Conservation (phyloP, 2,797 vertebrate species). For the Syngnathus acus region DNA sequence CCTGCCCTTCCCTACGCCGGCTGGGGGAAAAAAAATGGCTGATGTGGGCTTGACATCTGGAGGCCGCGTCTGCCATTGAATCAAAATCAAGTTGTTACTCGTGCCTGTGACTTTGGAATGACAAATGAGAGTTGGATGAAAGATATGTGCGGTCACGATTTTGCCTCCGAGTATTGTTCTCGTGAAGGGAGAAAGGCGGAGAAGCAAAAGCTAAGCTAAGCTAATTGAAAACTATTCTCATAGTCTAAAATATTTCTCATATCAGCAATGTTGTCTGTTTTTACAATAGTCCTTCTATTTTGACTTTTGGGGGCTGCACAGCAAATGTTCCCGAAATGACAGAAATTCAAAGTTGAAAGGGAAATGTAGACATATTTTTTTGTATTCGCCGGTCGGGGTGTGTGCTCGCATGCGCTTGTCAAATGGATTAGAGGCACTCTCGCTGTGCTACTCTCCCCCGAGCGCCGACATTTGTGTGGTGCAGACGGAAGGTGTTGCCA, state of each 20-base stretch:
- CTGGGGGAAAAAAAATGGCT: not conserved
- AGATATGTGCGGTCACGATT: no score
- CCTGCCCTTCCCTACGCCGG: not conserved
- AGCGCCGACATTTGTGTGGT: slow-evolving; percentile 13
- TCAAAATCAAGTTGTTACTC: not conserved
- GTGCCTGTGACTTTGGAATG: not conserved
- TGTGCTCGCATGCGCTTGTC: slow-evolving; percentile 39
- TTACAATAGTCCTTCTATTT: no score
- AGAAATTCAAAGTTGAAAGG: no score
- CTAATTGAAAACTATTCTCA: no score
- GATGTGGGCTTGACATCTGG: slow-evolving; percentile 1
- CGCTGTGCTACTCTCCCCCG: slow-evolving; percentile 13
- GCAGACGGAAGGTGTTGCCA: slow-evolving; percentile 45
- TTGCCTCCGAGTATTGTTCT: no score
- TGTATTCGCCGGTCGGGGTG: slow-evolving; percentile 16
- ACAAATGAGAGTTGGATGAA: not conserved
- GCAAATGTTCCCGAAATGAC: no score
- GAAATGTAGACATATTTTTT: no score
- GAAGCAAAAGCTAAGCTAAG: no score
- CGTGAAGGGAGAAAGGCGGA: no score
- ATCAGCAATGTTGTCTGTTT: no score
- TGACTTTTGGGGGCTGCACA: no score
- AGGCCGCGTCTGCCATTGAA: not conserved
- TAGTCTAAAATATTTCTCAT: no score
- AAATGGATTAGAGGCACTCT: slow-evolving; percentile 42